Conservation (phyloP, 2,888 invertebrate genomes). For the Tetragnatha montana region DNA sequence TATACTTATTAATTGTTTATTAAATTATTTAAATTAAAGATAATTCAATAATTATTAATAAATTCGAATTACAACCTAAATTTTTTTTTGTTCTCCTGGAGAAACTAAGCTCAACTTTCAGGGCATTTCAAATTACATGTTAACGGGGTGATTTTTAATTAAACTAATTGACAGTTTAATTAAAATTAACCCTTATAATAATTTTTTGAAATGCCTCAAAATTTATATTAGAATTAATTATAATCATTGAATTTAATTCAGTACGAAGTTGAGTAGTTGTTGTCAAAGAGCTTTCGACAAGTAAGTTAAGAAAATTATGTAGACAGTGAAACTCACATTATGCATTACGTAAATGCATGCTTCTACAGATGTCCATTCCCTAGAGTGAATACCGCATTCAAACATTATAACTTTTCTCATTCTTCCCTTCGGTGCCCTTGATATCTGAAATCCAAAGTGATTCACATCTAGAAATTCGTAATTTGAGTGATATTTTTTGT, state of each 20-base stretch:
- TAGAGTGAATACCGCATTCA: slow-evolving; percentile 29
- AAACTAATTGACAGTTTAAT: no score
- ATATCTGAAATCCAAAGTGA: not conserved
- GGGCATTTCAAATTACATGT: no score
- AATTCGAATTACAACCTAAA: no score
- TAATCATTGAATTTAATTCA: not conserved
- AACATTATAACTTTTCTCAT: not conserved
- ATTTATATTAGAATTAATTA: not conserved
- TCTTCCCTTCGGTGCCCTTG: not conserved
- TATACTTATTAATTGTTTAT: no score
- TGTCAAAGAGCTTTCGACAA: not conserved
- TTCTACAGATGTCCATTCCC: slow-evolving; percentile 32
- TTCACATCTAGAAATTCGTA: not conserved
- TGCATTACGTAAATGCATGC: slow-evolving; percentile 4
- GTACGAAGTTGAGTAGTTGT: not conserved
- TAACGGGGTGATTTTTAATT: no score
- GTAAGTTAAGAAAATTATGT: not conserved
- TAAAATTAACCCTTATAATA: not conserved
- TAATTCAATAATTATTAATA: no score
- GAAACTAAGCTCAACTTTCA: no score
- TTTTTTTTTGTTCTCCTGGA: no score
- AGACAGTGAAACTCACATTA: slow-evolving; percentile 7
- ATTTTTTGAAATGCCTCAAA: not conserved
- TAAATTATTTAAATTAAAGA: no score
- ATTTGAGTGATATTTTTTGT: no score